Evolutionary conservation across 1,140 invertebrate species (phyloP).

Genomic region (Neodiprion fabricii): DNA sequence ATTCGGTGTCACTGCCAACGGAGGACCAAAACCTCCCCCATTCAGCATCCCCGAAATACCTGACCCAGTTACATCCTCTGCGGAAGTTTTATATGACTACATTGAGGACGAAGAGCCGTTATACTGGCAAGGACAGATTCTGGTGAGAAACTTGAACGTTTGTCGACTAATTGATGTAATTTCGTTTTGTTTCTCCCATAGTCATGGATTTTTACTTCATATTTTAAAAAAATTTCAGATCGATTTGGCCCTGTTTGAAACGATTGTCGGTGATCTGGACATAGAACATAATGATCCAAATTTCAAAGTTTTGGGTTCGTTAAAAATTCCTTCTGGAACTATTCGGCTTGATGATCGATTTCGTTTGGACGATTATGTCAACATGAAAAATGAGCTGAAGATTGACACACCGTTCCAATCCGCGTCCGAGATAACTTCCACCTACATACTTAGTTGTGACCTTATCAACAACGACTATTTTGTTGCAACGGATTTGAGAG

Average conservation of each 20-base stretch:
- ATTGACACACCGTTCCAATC: slow-evolving; percentile 68
- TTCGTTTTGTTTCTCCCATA: background rate
- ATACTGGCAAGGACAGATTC: slow-evolving; percentile 65
- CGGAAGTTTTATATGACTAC: slow-evolving; percentile 17
- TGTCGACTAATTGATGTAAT: background rate
- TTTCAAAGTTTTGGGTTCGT: slow-evolving; percentile 59
- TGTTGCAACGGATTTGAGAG: slow-evolving; percentile 60
- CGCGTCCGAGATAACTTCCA: slow-evolving; percentile 66
- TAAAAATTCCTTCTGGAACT: slow-evolving; percentile 62
- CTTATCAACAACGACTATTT: slow-evolving; percentile 64
- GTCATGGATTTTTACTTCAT: slow-evolving; percentile 12
- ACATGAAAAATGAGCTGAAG: slow-evolving; percentile 71
- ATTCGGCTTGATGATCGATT: slow-evolving; percentile 61
- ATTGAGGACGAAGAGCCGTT: slow-evolving; percentile 56
- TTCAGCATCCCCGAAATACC: slow-evolving; percentile 36
- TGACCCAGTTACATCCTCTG: slow-evolving; percentile 13
- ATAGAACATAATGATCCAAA: slow-evolving; percentile 63
- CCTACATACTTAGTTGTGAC: slow-evolving; percentile 66
- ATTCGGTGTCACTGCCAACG: slow-evolving; percentile 51
- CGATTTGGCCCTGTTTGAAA: slow-evolving; percentile 45
- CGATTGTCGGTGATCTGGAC: slow-evolving; percentile 65
- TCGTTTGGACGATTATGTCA: slow-evolving; percentile 65
- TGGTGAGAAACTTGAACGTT: slow-evolving; percentile 58
- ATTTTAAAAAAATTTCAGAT: slow-evolving; percentile 36
- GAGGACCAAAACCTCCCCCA: slow-evolving; percentile 48